phyloP scores from a whole-genome alignment of 2,888 invertebrate species.

The Tipula confusa region DNA sequence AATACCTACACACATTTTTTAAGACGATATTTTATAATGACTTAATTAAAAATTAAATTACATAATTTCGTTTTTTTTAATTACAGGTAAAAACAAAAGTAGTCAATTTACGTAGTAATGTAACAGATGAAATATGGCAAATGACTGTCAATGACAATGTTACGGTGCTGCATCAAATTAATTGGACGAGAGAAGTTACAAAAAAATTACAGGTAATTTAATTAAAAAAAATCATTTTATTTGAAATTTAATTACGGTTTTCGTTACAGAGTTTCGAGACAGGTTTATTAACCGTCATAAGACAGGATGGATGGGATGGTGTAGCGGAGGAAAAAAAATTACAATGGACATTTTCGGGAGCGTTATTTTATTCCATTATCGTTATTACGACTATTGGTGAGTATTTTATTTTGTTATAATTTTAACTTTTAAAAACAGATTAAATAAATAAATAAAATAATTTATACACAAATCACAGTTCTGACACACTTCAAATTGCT shows the following conservation, averaged over 20 bases:
- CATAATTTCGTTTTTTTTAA: neutral
- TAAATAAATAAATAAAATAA: constrained; percentile 28
- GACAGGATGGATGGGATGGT: constrained; percentile 86
- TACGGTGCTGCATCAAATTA: constrained; percentile 61
- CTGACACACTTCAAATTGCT: neutral
- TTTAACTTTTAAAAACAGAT: neutral
- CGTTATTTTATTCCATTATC: constrained; percentile 91
- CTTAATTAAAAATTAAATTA: neutral
- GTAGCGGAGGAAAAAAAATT: constrained; percentile 59
- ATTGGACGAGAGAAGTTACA: constrained; percentile 76
- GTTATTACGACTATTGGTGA: constrained; percentile 94
- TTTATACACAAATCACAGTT: neutral
- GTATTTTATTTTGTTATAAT: constrained; percentile 42
- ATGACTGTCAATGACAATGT: constrained; percentile 51
- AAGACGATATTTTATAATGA: neutral
- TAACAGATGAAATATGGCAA: constrained; percentile 74
- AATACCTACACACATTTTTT: constrained; percentile 21
- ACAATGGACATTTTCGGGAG: constrained; percentile 85
- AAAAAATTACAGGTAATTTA: constrained; percentile 53
- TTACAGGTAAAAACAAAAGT: constrained; percentile 72
- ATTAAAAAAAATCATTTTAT: constrained; percentile 51
- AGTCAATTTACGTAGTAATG: constrained; percentile 64
- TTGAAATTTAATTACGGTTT: constrained; percentile 40
- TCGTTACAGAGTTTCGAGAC: constrained; percentile 57
- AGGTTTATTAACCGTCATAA: constrained; percentile 75